These are phyloP conservation scores for Epinotia nisella DNA, from an alignment of 2,888 invertebrate species.

Conservation along the genomic window DNA sequence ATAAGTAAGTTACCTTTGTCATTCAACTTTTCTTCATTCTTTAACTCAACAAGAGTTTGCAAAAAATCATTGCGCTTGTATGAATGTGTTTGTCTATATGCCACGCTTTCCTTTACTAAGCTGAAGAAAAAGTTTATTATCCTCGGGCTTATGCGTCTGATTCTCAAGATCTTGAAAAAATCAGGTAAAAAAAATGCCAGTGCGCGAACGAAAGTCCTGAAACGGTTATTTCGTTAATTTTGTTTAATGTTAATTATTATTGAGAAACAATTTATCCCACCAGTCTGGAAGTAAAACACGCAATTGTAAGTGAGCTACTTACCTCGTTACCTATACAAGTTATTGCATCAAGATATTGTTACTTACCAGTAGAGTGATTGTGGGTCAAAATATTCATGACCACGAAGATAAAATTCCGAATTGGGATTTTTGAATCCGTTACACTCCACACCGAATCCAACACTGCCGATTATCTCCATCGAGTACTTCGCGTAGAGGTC, in stretches of 20 bases:
- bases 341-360: conserved; percentile 22
- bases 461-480: conserved; percentile 86
- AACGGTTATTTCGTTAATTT: conserved; percentile 47
- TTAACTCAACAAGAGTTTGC: conserved; percentile 81
- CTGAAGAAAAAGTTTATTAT: conserved; percentile 73
- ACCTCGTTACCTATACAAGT: conserved; percentile 21
- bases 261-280: conserved; percentile 26
- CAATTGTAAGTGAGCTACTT: conserved; percentile 28
- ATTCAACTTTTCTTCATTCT: conserved; percentile 62
- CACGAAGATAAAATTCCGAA: conserved; percentile 81
- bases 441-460: conserved; percentile 86
- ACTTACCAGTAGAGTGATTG: conserved; percentile 73
- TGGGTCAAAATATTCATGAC: conserved; percentile 76
- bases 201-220: conserved; percentile 72
- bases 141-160: conserved; percentile 69
- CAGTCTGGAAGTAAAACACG: conserved; percentile 27
- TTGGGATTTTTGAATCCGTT: conserved; percentile 83
- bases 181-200: conserved; percentile 76
- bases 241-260: conserved; percentile 20
- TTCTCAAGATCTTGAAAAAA: conserved; percentile 67
- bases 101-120: conserved; percentile 71
- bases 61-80: conserved; percentile 81
- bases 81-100: conserved; percentile 65
- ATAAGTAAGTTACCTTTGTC: conserved; percentile 58
- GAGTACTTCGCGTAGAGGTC: conserved; percentile 85